Evolutionary conservation across 2,888 invertebrate species (phyloP), one percentile per base, ranked within the genome.

Genomic region (Aleiodes leptofemur): DNA sequence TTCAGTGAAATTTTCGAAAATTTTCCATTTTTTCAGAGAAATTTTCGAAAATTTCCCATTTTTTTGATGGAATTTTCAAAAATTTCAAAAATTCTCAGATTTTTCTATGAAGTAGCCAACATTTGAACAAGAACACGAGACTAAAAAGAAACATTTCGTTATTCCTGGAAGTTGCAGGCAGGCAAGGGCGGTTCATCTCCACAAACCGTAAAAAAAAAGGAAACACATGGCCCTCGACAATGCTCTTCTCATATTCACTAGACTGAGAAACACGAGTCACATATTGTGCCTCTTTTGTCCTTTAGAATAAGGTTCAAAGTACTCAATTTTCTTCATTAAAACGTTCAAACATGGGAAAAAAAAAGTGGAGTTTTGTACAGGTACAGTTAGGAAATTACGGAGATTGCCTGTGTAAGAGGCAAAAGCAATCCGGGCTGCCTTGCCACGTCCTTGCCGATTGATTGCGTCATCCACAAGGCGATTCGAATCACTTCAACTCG

Each of bases 371-470:
- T n/a, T 38, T 38, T 61, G 7, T 38, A 61, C 38, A 43, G 61
- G 61, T 61, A 43, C 43, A 66, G 61, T 16, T 31, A 72, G 50
- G 48, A 57, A 73, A 68, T 68, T 29, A 43, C 9, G 31, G 66
- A 68, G 56, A 79, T 56, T 75, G 78, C 78, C 78, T 75, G 76
- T 72, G 76, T 77, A 77, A 76, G 78, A 80, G 80, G 80, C 23
- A 80, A 73, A 81, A 79, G 79, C 81, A 76, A 83, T 81, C 79
- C 80, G 75, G 80, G 81, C 78, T 83, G 82, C 83, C 82, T 83
- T 82, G 82, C 82, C 79, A 80, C 83, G 83, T 82, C 83, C 83
- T 83, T 83, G 83, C 80, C 81, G 80, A 82, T 81, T 78, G 77
- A 77, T 80, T 78, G 79, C 79, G 79, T 81, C 82, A 81, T 80